These are phyloP conservation scores for Serripes groenlandicus DNA, from an alignment of 2,888 invertebrate genomes.

Conservation along the genomic window DNA sequence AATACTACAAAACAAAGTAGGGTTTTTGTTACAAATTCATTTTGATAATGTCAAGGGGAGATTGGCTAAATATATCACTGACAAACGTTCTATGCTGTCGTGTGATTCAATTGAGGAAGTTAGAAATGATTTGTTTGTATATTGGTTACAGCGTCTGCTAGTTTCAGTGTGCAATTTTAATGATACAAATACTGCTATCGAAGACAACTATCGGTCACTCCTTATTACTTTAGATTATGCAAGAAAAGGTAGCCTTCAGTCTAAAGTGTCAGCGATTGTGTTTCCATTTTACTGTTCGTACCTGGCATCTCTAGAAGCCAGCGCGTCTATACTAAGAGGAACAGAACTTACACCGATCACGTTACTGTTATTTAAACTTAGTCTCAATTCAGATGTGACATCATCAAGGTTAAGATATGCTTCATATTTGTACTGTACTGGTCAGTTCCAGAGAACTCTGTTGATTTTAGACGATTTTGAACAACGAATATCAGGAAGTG, in stretches of 20 bases:
- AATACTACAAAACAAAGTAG: not conserved
- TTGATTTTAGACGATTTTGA: not conserved
- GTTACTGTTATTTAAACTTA: not conserved
- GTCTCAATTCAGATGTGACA: not conserved
- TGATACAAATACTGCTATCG: not conserved
- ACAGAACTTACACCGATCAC: not conserved
- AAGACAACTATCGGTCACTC: not conserved
- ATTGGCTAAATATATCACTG: not conserved
- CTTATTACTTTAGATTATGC: not conserved
- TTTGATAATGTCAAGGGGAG: not conserved
- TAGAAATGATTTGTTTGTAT: not conserved
- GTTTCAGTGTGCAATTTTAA: not conserved
- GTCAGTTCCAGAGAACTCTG: not conserved
- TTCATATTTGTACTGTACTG: not conserved
- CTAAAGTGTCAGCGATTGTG: not conserved
- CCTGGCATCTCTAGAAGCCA: not conserved
- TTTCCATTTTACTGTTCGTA: not conserved
- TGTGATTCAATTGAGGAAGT: not conserved
- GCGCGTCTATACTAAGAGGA: not conserved
- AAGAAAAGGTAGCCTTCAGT: not conserved
- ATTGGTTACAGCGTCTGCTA: not conserved
- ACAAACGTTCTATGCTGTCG: not conserved
- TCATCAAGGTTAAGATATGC: slow-evolving; percentile 2
- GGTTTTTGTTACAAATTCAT: not conserved
- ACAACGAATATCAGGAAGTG: not conserved